These are phyloP conservation scores for Cyprinodon variegatus DNA, from an alignment of 2,113 vertebrate species.

Conservation along the genomic window DNA sequence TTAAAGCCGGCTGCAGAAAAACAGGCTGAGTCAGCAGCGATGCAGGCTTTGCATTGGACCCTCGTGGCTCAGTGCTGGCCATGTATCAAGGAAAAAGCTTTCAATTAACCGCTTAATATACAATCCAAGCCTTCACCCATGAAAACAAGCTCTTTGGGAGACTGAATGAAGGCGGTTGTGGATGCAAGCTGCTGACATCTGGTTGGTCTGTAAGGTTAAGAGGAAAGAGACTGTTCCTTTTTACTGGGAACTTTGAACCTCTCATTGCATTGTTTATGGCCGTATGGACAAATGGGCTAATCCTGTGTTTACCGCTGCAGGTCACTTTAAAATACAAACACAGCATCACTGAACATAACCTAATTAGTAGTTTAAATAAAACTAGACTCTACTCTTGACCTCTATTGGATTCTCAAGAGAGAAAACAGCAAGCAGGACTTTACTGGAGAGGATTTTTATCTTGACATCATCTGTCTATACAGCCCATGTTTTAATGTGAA, in stretches of 20 bases:
- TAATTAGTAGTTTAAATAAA: too few relatives aligned
- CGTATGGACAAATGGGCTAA: not conserved
- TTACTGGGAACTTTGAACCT: not conserved
- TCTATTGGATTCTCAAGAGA: too few relatives aligned
- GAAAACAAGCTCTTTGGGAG: not conserved
- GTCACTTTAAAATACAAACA: not conserved
- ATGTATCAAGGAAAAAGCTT: not conserved
- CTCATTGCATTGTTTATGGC: not conserved
- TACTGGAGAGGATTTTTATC: too few relatives aligned
- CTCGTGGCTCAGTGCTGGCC: not conserved
- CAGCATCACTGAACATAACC: too few relatives aligned
- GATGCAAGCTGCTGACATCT: not conserved
- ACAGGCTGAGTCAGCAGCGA: not conserved
- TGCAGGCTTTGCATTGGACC: not conserved
- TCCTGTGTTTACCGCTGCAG: not conserved
- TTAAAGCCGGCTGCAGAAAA: not conserved
- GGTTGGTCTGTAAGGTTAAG: not conserved
- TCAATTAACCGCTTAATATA: not conserved
- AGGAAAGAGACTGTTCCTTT: not conserved
- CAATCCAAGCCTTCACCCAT: not conserved
- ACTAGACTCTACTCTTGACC: too few relatives aligned
- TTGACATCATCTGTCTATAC: not conserved
- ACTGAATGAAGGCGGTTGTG: too few relatives aligned
- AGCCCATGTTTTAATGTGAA: not conserved
- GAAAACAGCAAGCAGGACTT: too few relatives aligned